A percentile compares a stretch with the other conserved stretches of the same genome.
Evolutionary conservation across 2,797 vertebrate genomes (phyloP).

Genomic region (Pelochelys cantorii): DNA sequence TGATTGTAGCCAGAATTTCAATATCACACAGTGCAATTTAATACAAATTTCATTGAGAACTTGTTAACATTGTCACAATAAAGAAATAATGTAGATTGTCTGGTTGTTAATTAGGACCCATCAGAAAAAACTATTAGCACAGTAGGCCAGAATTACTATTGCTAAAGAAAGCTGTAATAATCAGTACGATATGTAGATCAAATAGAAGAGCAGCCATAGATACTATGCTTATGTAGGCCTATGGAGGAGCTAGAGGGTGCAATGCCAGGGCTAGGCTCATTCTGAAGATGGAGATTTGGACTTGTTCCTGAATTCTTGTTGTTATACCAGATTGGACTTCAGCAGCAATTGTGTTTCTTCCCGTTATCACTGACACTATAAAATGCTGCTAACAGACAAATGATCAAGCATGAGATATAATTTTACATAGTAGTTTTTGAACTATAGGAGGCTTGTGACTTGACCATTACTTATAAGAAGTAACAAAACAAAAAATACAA

Average conservation of each 20-base stretch:
- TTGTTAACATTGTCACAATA: constrained; percentile 61
- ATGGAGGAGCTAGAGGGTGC: neutral
- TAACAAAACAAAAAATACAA: neutral
- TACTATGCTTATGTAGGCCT: constrained; percentile 40
- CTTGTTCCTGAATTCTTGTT: constrained; percentile 14
- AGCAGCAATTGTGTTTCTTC: neutral
- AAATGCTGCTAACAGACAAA: neutral
- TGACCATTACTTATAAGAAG: neutral
- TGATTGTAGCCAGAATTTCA: neutral
- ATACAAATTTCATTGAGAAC: constrained; percentile 56
- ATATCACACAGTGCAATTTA: constrained; percentile 13
- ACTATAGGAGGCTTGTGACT: neutral
- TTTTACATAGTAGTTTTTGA: neutral
- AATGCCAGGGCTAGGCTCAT: constrained; percentile 16
- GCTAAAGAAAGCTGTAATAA: constrained; percentile 70
- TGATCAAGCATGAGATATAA: neutral
- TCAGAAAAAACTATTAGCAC: constrained; percentile 70
- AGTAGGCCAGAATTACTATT: constrained; percentile 65
- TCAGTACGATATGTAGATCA: constrained; percentile 77
- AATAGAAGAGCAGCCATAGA: constrained; percentile 62
- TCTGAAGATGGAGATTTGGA: constrained; percentile 17
- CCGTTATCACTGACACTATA: neutral
- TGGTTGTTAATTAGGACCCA: constrained; percentile 71
- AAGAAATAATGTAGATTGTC: constrained; percentile 42
- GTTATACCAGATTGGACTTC: neutral